phyloP scores from a whole-genome alignment of 2,797 vertebrate species.

The Glossophaga mutica region DNA sequence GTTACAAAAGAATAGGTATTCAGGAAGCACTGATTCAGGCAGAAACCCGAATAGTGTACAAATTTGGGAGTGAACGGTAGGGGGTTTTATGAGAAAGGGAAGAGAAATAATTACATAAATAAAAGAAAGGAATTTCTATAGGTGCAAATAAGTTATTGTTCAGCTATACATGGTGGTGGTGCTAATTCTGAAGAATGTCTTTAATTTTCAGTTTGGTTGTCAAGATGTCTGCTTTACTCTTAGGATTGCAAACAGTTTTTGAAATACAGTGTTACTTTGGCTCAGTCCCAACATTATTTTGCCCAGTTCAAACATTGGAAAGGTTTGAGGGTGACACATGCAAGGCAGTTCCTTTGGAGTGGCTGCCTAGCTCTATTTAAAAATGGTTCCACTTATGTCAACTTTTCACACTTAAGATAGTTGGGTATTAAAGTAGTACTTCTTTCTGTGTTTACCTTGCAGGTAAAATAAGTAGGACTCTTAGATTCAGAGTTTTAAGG shows the following conservation, averaged over 20 bases:
- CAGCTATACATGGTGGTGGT: background rate
- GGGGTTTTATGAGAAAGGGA: background rate
- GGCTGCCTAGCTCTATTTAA: background rate
- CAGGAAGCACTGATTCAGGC: background rate
- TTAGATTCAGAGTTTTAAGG: conserved; percentile 3
- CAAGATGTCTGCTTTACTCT: background rate
- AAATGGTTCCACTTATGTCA: background rate
- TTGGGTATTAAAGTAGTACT: background rate
- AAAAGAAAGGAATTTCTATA: background rate
- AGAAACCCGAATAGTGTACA: background rate
- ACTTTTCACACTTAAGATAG: background rate
- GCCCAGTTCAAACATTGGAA: background rate
- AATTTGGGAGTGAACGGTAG: background rate
- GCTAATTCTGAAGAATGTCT: background rate
- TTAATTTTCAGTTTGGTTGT: background rate
- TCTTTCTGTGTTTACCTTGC: background rate
- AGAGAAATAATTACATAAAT: background rate
- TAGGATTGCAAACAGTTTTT: background rate
- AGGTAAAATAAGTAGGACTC: background rate
- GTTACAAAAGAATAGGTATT: background rate
- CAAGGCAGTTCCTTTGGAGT: background rate
- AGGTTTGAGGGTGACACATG: background rate
- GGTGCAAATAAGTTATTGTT: background rate
- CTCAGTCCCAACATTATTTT: background rate
- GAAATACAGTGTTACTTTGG: background rate